A percentile compares a stretch with the other conserved stretches of the same genome.
These are phyloP conservation scores for Sitodiplosis mosellana DNA, from an alignment of 1,140 invertebrate genomes.

Conservation along the genomic window DNA sequence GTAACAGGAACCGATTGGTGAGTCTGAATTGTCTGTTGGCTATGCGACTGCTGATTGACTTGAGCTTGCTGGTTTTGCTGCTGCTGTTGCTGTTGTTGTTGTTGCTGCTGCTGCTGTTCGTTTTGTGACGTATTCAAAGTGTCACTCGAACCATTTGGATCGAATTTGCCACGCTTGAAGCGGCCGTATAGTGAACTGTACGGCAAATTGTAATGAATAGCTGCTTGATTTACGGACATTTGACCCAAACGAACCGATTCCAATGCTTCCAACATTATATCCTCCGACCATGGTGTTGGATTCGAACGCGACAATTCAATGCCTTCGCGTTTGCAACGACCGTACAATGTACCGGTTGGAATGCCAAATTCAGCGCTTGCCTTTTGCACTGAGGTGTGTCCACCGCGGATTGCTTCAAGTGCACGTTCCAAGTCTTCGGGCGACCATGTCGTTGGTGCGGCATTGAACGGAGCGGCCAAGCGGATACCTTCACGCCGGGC, in stretches of 20 bases:
- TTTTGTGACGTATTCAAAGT: conserved; percentile 20
- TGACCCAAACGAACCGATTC: conserved; percentile 75
- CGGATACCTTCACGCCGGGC: conserved; percentile 72
- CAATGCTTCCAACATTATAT: conserved; percentile 72
- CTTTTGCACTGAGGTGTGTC: conserved; percentile 66
- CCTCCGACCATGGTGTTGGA: conserved; percentile 76
- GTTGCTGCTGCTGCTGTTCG: conserved; percentile 11
- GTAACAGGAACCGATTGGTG: too few relatives aligned
- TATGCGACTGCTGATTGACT: conserved; percentile 13
- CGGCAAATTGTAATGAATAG: conserved; percentile 78
- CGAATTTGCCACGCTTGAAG: conserved; percentile 56
- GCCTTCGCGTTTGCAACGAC: conserved; percentile 69
- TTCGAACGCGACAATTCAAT: conserved; percentile 70
- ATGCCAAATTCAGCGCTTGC: conserved; percentile 71
- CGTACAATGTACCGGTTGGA: conserved; percentile 66
- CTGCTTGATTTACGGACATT: conserved; percentile 84
- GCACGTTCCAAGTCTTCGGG: conserved; percentile 66
- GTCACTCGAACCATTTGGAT: conserved; percentile 13
- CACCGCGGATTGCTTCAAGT: conserved; percentile 60
- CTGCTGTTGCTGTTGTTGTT: conserved; percentile 8
- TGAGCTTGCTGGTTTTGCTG: conserved; percentile 17
- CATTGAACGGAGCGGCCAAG: conserved; percentile 70
- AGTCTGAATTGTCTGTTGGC: conserved; percentile 11
- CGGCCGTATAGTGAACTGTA: conserved; percentile 76
- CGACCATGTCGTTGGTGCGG: conserved; percentile 74